These are phyloP conservation scores for Parnassius orleans DNA, from an alignment of 2,888 invertebrate species.

Conservation along the genomic window DNA sequence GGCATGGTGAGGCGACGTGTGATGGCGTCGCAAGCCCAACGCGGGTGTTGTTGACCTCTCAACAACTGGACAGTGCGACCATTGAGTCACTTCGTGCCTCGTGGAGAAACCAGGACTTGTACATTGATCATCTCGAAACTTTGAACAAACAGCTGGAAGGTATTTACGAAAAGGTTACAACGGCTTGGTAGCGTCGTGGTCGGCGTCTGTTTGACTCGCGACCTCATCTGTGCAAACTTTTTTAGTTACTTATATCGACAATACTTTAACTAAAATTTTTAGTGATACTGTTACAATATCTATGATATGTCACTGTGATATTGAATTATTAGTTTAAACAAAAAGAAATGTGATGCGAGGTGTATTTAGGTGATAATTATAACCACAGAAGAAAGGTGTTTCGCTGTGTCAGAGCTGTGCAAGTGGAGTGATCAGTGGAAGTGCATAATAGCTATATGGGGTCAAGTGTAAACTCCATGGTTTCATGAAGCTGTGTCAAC, in stretches of 20 bases:
- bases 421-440: slow-evolving; percentile 66
- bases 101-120: slow-evolving; percentile 89
- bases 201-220: slow-evolving; percentile 59
- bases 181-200: slow-evolving; percentile 73
- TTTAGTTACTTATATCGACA: slow-evolving; percentile 75
- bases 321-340: slow-evolving; percentile 61
- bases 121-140: slow-evolving; percentile 87
- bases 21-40: slow-evolving; percentile 71
- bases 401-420: slow-evolving; percentile 54
- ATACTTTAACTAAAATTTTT: slow-evolving; percentile 76
- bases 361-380: slow-evolving; percentile 71
- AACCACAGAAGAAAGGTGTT: slow-evolving; percentile 63
- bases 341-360: slow-evolving; percentile 62
- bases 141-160: slow-evolving; percentile 89
- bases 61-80: slow-evolving; percentile 83
- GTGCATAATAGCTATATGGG: slow-evolving; percentile 40
- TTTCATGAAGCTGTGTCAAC: slow-evolving; percentile 51
- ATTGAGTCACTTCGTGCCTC: slow-evolving; percentile 84
- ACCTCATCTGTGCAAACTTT: slow-evolving; percentile 54
- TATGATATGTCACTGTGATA: slow-evolving; percentile 66
- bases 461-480: slow-evolving; percentile 47
- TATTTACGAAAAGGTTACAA: slow-evolving; percentile 80
- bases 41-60: slow-evolving; percentile 83
- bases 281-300: slow-evolving; percentile 68
- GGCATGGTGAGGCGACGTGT: slow-evolving; percentile 70